These are phyloP conservation scores for Acinonyx jubatus DNA, from an alignment of 2,113 vertebrate species.

Conservation along the genomic window DNA sequence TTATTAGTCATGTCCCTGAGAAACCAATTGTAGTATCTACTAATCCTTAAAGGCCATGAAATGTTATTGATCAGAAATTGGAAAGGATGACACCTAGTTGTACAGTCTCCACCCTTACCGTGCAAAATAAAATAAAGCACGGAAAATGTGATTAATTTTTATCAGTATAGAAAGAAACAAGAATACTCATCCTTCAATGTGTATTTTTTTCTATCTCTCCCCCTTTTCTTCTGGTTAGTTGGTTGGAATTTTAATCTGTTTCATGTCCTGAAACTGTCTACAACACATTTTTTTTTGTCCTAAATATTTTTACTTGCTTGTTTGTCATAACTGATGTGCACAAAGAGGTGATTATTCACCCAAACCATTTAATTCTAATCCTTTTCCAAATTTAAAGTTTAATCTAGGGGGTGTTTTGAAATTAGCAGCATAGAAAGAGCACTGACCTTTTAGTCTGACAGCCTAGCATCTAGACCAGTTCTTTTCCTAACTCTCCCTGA, in stretches of 20 bases:
- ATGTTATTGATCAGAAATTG: constrained; percentile 21
- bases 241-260: constrained; percentile 42
- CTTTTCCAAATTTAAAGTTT: not conserved
- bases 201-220: not conserved
- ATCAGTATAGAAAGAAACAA: not conserved
- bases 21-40: constrained; percentile 25
- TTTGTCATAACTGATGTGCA: not conserved
- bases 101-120: not conserved
- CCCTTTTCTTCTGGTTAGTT: not conserved
- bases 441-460: not conserved
- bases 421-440: not conserved
- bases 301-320: constrained; percentile 18
- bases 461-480: not conserved
- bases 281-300: not conserved
- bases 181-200: not conserved
- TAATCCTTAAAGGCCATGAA: constrained; percentile 40
- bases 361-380: not conserved
- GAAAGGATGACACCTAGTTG: not conserved
- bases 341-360: not conserved
- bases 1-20: not conserved
- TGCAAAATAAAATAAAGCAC: not conserved
- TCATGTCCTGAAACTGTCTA: constrained; percentile 3
- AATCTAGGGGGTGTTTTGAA: constrained; percentile 17
- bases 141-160: constrained; percentile 18
- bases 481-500: not conserved